Base-by-base conservation (phyloP, 2,888 invertebrate species). In the Acholoe squamosa region DNA sequence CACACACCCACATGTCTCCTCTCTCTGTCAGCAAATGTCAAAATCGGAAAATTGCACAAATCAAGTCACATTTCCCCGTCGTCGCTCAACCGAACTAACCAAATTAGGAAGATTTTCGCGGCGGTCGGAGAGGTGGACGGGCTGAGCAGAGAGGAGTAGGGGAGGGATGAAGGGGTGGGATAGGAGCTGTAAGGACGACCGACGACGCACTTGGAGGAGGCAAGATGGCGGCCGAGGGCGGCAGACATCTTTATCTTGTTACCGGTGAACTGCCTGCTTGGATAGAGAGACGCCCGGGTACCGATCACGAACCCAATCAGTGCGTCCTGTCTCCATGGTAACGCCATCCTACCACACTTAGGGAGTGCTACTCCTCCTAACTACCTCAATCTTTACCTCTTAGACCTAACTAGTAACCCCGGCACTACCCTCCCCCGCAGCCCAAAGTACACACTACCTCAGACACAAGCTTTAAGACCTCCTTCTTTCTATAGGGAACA, bases 41-140 rank as follows among this genome's bases (percentile, higher is more conserved):
- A 52, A 86, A 86, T 56, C 56, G 52, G 86, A 86, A 86, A 86
- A 86, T 86, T 56, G 86, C 86, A 86, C 86, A 86, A 86, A 56
- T 86, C 86, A 56, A 56, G 86, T 86, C 86, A 86, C 54, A 86
- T 86, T 86, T 86, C 86, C 56, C 52, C 52, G 86, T 25, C 52
- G 56, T 52, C 52, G 56, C 56, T 86, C 86, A 86, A 86, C 28
- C 56, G 86, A 52, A 86, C 52, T 86, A 86, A 86, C 54, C 56
- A 86, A 86, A 86, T 86, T 86, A 86, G 86, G 86, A 86, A 22
- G 86, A 86, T 86, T 86, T 86, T 86, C 52, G 52, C 52, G 0
- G 54, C 33, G 80, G 80, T 0, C 22, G 80, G 43, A n/a, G 76
- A 28, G 76, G 16, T 76, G 25, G 76, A 28, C n/a, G n/a, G 84